Base-by-base conservation (phyloP, 2,113 vertebrate species). In the Hepsetus odoe region DNA sequence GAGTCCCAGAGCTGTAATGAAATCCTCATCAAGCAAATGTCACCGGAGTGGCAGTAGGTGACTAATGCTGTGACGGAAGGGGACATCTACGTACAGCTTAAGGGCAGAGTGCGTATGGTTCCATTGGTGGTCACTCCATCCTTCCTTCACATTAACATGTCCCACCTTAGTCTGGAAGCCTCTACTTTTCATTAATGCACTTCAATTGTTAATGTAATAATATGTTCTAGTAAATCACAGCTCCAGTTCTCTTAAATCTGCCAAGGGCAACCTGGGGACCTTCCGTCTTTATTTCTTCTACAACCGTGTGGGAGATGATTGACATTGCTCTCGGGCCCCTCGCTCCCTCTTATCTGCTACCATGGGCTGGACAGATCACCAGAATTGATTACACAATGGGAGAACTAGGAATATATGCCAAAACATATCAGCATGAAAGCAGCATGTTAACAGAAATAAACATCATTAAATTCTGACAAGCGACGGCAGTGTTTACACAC, bases 361-460 rank as follows among this genome's bases (percentile, higher is more conserved):
- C 66, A 38, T 51, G 79, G 72, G 77, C 78, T 68, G 83, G 73
- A 83, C 33, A 76, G 22, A 74, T 90, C 85, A 88, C 87, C 80
- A 81, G 84, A 86, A 91, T 88, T 84, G 89, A 91, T 91, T 88
- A 84, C 86, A 87, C 83, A 85, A 22, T 72, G 77, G 58, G 58
- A 77, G 72, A 53, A 77, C 81, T 86, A 84, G 86, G 74, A 86
- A 81, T 82, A 56, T 73, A 72, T 0, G 9, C 62, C 46, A 59
- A 73, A 86, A 88, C 82, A 80, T 30, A 83, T 71, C 24, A 61
- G 26, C 13, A 5, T 64, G 67, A 82, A 74, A 76, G 56, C 58
- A 12, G 18, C 5, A 32, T 0, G 24, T 62, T 53, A 38, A 38
- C 14, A 28, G 28, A 49, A 82, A 72, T 59, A 62, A 55, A 59